A percentile compares a stretch with the other conserved stretches of the same genome.
phyloP scores from a whole-genome alignment of 1,140 invertebrate genomes.

The Drosophila santomea region DNA sequence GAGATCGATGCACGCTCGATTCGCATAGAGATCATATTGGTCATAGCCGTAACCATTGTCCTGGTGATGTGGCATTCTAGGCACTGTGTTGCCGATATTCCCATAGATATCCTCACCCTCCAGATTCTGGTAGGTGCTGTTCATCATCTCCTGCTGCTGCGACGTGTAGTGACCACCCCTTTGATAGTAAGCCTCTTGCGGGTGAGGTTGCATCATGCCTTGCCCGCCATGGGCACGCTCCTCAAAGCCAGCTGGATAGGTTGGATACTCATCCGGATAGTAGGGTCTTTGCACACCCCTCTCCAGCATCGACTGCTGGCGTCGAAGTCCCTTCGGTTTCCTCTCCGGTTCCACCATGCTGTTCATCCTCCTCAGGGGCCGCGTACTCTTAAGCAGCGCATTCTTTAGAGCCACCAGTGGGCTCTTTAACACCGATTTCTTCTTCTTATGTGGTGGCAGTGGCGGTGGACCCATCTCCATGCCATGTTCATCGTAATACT shows the following conservation, averaged over 20 bases:
- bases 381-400: slow-evolving; percentile 76
- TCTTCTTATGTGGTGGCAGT: slow-evolving; percentile 74
- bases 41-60: slow-evolving; percentile 66
- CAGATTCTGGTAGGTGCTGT: slow-evolving; percentile 83
- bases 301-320: slow-evolving; percentile 84
- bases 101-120: slow-evolving; percentile 82
- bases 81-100: slow-evolving; percentile 65
- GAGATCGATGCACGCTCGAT: slow-evolving; percentile 82
- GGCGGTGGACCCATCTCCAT: slow-evolving; percentile 65
- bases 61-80: slow-evolving; percentile 43
- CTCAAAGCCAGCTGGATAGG: slow-evolving; percentile 72
- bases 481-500: slow-evolving; percentile 75
- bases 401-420: slow-evolving; percentile 80
- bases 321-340: slow-evolving; percentile 69
- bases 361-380: slow-evolving; percentile 77
- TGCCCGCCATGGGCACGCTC: slow-evolving; percentile 40
- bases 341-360: slow-evolving; percentile 82
- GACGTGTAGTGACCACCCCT: slow-evolving; percentile 43
- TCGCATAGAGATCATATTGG: slow-evolving; percentile 84
- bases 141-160: slow-evolving; percentile 70
- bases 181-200: slow-evolving; percentile 62
- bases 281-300: slow-evolving; percentile 73
- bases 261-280: slow-evolving; percentile 81
- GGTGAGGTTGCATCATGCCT: slow-evolving; percentile 34
- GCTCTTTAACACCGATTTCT: slow-evolving; percentile 81